Percentiles rank a stretch among this genome's conserved stretches.
Conservation (phyloP, 2,888 invertebrate genomes). For the Colostygia pectinataria region DNA sequence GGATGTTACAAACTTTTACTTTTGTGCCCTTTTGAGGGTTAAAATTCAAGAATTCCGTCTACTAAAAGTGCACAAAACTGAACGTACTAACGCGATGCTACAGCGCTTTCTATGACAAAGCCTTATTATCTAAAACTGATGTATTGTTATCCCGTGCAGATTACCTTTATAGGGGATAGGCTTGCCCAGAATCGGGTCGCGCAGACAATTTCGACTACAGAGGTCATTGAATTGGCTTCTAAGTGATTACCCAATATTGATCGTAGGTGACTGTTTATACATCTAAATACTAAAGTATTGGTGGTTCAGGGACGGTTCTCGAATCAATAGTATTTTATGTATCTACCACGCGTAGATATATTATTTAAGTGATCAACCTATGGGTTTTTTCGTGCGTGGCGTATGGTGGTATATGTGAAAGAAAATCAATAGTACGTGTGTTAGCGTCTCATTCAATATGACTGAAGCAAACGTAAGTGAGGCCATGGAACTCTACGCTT, state of each 20-base stretch:
- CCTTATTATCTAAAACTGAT: too few species aligned
- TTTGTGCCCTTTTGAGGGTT: too few species aligned
- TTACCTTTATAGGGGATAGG: neutral
- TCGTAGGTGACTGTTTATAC: constrained; percentile 29
- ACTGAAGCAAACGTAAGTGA: neutral
- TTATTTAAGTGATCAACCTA: constrained; percentile 22
- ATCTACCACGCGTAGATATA: constrained; percentile 22
- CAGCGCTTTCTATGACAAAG: too few species aligned
- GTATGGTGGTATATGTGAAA: constrained; percentile 9
- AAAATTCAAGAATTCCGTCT: too few species aligned
- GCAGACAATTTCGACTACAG: constrained; percentile 9
- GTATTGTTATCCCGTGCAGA: too few species aligned
- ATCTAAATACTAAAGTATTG: constrained; percentile 28
- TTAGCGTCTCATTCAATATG: constrained; percentile 10
- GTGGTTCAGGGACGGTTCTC: constrained; percentile 55
- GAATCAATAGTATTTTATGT: constrained; percentile 45
- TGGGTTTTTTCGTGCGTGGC: constrained; percentile 21
- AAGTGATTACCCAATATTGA: constrained; percentile 31
- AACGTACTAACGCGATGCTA: too few species aligned
- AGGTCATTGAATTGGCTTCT: constrained; percentile 24
- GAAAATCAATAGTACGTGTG: constrained; percentile 17
- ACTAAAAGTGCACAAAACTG: too few species aligned
- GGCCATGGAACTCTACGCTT: neutral
- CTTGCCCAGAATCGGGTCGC: constrained; percentile 15
- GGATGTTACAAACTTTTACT: too few species aligned